Evolutionary conservation across 2,888 invertebrate species (phyloP).

Genomic region (Biston stratarius): DNA sequence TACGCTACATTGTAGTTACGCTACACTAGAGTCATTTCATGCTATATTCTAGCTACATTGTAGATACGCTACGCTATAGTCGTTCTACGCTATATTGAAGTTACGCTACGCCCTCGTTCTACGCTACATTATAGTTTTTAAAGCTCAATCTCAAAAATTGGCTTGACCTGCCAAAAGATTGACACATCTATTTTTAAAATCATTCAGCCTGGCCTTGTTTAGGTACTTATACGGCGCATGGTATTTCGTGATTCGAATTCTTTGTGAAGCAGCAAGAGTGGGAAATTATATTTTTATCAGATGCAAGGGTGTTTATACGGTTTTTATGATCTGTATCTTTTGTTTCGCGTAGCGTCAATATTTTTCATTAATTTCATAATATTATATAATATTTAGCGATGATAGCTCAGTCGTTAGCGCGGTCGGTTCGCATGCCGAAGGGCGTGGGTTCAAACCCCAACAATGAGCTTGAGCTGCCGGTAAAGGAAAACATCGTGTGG

Average conservation of each 20-base stretch:
- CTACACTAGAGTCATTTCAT: not conserved
- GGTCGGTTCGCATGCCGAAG: no score
- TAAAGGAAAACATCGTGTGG: no score
- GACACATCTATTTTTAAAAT: not conserved
- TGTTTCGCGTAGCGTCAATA: not conserved
- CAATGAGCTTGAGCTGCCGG: no score
- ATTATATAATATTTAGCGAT: no score
- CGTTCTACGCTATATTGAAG: not conserved
- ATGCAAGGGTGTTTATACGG: not conserved
- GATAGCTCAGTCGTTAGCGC: no score
- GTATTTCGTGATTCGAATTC: not conserved
- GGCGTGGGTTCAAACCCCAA: no score
- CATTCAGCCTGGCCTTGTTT: not conserved
- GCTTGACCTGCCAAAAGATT: not conserved
- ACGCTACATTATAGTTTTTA: not conserved
- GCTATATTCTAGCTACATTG: not conserved
- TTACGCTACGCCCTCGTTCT: not conserved
- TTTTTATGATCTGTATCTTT: not conserved
- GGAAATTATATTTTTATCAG: conserved; percentile 2
- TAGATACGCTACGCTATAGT: not conserved
- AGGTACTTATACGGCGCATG: not conserved
- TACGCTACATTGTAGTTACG: not conserved
- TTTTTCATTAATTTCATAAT: not conserved
- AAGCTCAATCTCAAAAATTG: no score
- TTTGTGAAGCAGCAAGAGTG: not conserved